A percentile compares a stretch with the other conserved stretches of the same genome.
Evolutionary conservation across 2,113 vertebrate species (phyloP).

Genomic region (Bambusicola thoracicus): DNA sequence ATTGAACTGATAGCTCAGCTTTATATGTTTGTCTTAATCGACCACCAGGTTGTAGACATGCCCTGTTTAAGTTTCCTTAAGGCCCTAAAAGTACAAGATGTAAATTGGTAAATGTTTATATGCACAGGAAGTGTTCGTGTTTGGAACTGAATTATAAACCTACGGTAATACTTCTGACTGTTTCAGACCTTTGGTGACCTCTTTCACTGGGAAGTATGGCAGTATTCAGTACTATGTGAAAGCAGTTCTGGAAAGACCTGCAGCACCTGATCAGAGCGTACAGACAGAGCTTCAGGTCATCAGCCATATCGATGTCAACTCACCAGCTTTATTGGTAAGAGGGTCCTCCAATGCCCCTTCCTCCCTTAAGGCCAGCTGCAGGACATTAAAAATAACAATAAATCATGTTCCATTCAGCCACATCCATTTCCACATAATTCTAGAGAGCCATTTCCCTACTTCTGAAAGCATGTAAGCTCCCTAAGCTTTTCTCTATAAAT

Average conservation of each 20-base stretch:
- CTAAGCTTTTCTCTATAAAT: conserved; percentile 71
- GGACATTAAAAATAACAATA: not conserved
- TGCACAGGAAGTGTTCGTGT: not conserved
- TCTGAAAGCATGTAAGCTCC: conserved; percentile 54
- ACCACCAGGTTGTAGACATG: fast-evolving
- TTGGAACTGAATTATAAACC: not conserved
- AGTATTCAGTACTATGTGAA: conserved; percentile 81
- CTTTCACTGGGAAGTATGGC: conserved; percentile 84
- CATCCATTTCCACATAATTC: not conserved
- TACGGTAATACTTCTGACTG: not conserved
- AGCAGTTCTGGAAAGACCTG: conserved; percentile 79
- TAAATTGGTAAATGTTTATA: not conserved
- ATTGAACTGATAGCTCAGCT: not conserved
- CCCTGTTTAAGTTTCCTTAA: not conserved
- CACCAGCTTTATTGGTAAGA: conserved; percentile 82
- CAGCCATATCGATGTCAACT: conserved; percentile 82
- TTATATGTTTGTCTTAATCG: not conserved
- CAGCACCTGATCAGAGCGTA: conserved; percentile 71
- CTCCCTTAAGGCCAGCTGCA: not conserved
- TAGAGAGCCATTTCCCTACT: conserved; percentile 55
- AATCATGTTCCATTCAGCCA: not conserved
- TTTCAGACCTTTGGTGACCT: conserved; percentile 83
- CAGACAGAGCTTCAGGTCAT: conserved; percentile 81
- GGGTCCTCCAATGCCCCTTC: not conserved
- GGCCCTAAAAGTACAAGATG: not conserved